Conservation (phyloP, 1,140 invertebrate genomes). For the Stegodyphus mimosarum region DNA sequence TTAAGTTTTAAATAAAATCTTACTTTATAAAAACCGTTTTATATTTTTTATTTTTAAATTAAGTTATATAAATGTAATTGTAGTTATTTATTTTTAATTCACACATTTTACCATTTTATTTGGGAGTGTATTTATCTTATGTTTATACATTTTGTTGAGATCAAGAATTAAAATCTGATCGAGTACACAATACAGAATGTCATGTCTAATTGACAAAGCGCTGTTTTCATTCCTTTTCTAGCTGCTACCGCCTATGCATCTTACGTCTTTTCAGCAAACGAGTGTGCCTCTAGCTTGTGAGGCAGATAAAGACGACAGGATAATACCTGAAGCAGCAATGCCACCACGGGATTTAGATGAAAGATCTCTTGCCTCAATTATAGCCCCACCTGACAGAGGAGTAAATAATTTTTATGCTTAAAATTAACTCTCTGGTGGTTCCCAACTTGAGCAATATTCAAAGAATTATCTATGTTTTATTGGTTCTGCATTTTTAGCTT, state of each 20-base stretch:
- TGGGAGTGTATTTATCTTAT: too few species aligned
- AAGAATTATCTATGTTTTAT: too few species aligned
- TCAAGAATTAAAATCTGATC: too few species aligned
- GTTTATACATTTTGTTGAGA: too few species aligned
- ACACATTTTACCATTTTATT: too few species aligned
- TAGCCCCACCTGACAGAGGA: constrained; percentile 18
- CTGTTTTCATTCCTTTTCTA: constrained; percentile 44
- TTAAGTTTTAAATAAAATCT: too few species aligned
- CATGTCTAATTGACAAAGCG: neutral
- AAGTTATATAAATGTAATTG: too few species aligned
- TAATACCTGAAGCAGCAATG: constrained; percentile 33
- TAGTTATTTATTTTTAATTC: too few species aligned
- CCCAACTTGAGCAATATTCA: neutral
- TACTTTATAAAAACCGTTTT: too few species aligned
- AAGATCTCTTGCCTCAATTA: constrained; percentile 39
- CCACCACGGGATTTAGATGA: constrained; percentile 52
- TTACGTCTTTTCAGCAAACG: constrained; percentile 13
- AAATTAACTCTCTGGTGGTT: constrained; percentile 25
- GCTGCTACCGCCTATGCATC: constrained; percentile 25
- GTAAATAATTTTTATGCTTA: neutral
- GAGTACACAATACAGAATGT: too few species aligned
- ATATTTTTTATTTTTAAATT: too few species aligned
- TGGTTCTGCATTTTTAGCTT: too few species aligned
- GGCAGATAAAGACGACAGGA: constrained; percentile 40
- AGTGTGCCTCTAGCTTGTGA: neutral